A percentile compares a stretch with the other conserved stretches of the same genome.
These are phyloP conservation scores for Hybos culiciformis DNA, from an alignment of 2,888 invertebrate species.

Conservation along the genomic window DNA sequence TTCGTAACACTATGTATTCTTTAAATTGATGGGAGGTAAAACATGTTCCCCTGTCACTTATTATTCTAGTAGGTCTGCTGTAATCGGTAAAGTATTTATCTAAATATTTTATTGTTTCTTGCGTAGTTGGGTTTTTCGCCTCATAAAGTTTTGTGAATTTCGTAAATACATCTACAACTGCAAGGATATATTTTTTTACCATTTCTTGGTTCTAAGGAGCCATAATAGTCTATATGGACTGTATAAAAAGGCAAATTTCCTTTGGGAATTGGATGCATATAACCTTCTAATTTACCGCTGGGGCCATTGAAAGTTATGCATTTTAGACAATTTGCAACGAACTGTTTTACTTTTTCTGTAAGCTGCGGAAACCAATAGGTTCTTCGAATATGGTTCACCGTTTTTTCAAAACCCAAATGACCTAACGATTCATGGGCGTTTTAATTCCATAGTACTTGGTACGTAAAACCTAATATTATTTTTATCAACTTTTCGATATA, in stretches of 20 bases:
- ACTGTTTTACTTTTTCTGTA: conserved; percentile 4
- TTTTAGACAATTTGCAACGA: conserved; percentile 9
- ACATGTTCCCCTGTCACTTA: conserved; percentile 15
- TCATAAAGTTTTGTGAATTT: conserved; percentile 12
- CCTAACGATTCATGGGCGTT: conserved; percentile 10
- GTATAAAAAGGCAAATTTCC: conserved; percentile 18
- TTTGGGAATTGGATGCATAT: conserved; percentile 19
- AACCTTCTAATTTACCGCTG: conserved; percentile 16
- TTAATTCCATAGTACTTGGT: conserved; percentile 4
- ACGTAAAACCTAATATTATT: conserved; percentile 10
- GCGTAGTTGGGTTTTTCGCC: conserved; percentile 11
- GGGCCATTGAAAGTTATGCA: conserved; percentile 8
- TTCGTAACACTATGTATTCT: no score
- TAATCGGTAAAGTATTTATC: conserved; percentile 13
- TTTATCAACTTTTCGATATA: conserved; percentile 5
- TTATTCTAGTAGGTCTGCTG: conserved; percentile 12
- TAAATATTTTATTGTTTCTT: conserved; percentile 15
- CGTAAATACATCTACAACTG: conserved; percentile 10
- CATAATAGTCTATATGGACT: conserved; percentile 11
- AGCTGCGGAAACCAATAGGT: conserved; percentile 12
- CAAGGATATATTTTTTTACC: conserved; percentile 9
- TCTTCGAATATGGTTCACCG: neutral
- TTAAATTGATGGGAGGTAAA: conserved; percentile 16
- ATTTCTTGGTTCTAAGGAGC: conserved; percentile 9
- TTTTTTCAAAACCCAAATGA: conserved; percentile 7